A percentile compares a stretch with the other conserved stretches of the same genome.
Evolutionary conservation across 2,797 vertebrate genomes (phyloP).

Genomic region (Chrosomus eos): DNA sequence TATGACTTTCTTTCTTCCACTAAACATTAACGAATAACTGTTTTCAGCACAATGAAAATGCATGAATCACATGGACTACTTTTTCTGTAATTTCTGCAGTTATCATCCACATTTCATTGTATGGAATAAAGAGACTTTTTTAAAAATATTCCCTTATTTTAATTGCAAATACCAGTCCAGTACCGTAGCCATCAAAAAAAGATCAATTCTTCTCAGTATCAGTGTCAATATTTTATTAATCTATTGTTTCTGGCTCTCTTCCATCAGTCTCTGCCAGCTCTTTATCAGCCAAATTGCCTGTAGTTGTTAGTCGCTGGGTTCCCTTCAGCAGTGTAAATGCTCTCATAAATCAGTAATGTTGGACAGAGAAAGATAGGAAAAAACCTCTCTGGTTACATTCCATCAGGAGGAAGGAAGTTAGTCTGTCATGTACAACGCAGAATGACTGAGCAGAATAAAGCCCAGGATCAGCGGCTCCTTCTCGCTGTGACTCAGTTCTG

Average conservation of each 20-base stretch:
- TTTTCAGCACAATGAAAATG: not conserved
- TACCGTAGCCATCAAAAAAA: conserved; percentile 20
- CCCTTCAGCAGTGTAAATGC: conserved; percentile 40
- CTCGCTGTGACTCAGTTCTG: not conserved
- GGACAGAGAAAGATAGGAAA: conserved; percentile 16
- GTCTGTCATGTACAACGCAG: conserved; percentile 17
- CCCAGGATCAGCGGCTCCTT: not conserved
- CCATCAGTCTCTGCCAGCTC: conserved; percentile 31
- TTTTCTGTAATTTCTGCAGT: not conserved
- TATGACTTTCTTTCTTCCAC: not conserved
- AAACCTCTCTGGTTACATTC: not conserved
- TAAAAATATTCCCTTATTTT: not conserved
- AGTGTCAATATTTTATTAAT: conserved; percentile 13
- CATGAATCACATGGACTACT: too few relatives aligned
- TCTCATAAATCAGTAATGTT: conserved; percentile 34
- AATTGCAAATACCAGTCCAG: conserved; percentile 18
- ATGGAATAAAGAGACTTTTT: not conserved
- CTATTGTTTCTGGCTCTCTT: conserved; percentile 37
- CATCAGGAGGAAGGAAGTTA: not conserved
- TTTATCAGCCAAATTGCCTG: conserved; percentile 58
- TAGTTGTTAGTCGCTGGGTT: conserved; percentile 32
- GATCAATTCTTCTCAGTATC: conserved; percentile 2
- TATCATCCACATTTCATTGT: too few relatives aligned
- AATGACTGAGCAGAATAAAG: conserved; percentile 30
- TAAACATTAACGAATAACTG: not conserved